These are phyloP conservation scores for Plutomurus gul DNA, from an alignment of 1,140 invertebrate genomes.

Conservation along the genomic window DNA sequence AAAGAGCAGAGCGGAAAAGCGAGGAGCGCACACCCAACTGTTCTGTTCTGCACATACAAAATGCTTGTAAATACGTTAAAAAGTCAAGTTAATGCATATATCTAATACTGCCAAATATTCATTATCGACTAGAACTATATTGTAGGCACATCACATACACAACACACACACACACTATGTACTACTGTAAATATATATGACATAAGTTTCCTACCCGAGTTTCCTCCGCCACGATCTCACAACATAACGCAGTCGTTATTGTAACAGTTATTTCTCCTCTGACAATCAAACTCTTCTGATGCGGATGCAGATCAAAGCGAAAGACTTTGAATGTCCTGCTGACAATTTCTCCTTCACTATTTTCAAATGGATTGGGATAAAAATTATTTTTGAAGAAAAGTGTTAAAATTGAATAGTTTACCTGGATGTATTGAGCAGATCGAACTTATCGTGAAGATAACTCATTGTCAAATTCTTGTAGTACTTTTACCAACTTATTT, in stretches of 20 bases:
- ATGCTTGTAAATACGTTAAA: no score
- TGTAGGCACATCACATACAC: no score
- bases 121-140: no score
- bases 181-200: not conserved
- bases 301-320: slow-evolving; percentile 49
- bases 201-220: slow-evolving; percentile 19
- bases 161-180: not conserved
- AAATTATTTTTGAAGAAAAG: not conserved
- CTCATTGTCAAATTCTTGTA: not conserved
- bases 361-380: not conserved
- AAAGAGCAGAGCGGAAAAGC: no score
- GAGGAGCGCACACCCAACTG: no score
- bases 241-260: slow-evolving; percentile 31
- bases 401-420: not conserved
- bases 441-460: not conserved
- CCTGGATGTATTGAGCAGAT: not conserved
- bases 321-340: slow-evolving; percentile 48
- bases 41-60: no score
- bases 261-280: slow-evolving; percentile 47
- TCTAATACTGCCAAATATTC: no score
- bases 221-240: slow-evolving; percentile 56
- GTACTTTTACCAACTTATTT: not conserved
- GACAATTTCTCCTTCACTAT: slow-evolving; percentile 44
- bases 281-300: slow-evolving; percentile 44
- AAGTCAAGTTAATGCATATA: no score